Evolutionary conservation across 2,797 vertebrate genomes (phyloP), one percentile per base, ranked within the genome.

Genomic region (Crypturellus tataupa): DNA sequence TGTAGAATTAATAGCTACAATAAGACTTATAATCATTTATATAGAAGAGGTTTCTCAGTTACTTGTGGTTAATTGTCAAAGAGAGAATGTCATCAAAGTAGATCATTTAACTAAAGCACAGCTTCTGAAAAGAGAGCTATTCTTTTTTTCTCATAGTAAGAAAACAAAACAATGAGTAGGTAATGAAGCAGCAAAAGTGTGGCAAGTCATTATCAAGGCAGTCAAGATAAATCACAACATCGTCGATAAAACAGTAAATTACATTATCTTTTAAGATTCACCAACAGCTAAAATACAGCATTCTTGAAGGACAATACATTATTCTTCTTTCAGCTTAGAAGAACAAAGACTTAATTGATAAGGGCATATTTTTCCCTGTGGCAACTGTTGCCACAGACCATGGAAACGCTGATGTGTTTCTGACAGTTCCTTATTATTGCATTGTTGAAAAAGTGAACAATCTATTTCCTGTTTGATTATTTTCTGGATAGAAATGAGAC

Each of bases 121-220:
- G 6, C 10, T 76, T 79, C 20, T 70, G 24, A 25, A 0, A 0
- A n/a, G 3, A 35, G 7, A 24, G 9, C 3, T 6, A 2, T 3
- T n/a, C 58, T 31, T 17, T 7, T 24, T 55, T 25, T 1, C 1
- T 4, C 4, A 39, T 60, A 10, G 11, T 47, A 33, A 8, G 10
- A 63, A 10, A 17, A 33, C 14, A 31, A 64, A 4, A 23, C 49
- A 24, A 71, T 65, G 75, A 72, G 7, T 56, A 40, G 80, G 20
- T 71, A 27, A 55, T 10, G 46, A 89, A 80, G 3, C 12, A 62
- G 73, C 10, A 67, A 21, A 39, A 24, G 4, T 62, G 1, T 0
- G 65, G 69, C 15, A 73, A 83, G 4, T 9, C 16, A 64, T 69
- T 0, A 73, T 80, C 11, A 73, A 83, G 5, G 12, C 18, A 75